Evolutionary conservation across 1,140 invertebrate species (phyloP).

Genomic region (Ostrea denselamellosa): DNA sequence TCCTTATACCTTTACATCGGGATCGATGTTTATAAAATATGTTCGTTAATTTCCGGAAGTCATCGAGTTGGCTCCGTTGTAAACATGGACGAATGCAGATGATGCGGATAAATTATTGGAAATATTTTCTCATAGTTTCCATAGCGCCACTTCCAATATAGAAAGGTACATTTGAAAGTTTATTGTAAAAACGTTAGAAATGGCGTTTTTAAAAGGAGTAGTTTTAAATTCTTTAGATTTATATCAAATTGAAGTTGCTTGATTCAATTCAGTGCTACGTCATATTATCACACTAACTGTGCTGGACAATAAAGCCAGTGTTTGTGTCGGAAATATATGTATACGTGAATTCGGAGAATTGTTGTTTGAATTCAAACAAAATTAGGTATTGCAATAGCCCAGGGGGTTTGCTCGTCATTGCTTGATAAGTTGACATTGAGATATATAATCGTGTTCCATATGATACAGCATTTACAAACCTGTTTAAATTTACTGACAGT

Average conservation of each 20-base stretch:
- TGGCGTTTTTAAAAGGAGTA: neutral
- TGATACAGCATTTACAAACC: no score
- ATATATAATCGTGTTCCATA: no score
- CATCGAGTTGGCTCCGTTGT: conserved; percentile 35
- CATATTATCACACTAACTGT: neutral
- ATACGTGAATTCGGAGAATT: no score
- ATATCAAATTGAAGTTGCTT: neutral
- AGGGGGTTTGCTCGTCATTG: no score
- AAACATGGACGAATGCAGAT: conserved; percentile 30
- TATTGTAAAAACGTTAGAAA: neutral
- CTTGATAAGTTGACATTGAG: no score
- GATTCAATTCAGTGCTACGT: neutral
- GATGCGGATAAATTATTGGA: conserved; percentile 37
- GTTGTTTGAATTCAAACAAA: no score
- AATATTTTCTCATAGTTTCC: conserved; percentile 12
- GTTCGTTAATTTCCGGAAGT: conserved; percentile 24
- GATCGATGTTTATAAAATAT: neutral
- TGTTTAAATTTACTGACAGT: no score
- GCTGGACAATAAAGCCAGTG: no score
- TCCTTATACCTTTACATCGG: neutral
- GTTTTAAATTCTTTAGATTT: neutral
- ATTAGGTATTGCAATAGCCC: no score
- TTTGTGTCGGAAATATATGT: no score
- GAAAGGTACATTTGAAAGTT: neutral
- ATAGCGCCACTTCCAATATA: neutral